Percentiles rank a stretch among this genome's conserved stretches.
phyloP scores from a whole-genome alignment of 2,888 invertebrate species.

The Rosalia funebris region DNA sequence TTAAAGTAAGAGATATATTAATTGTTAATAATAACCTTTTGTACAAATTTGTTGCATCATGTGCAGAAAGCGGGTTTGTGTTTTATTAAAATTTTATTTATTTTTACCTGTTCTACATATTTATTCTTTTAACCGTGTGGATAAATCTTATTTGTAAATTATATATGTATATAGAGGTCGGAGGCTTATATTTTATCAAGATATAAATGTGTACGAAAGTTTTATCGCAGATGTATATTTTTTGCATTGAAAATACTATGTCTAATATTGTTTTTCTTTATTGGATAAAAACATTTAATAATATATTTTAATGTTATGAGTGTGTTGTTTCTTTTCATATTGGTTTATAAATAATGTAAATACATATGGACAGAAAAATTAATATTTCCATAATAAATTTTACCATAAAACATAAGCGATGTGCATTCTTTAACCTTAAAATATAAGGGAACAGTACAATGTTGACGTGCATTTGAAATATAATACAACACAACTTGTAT shows the following conservation, averaged over 20 bases:
- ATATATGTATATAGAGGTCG: slow-evolving; percentile 41
- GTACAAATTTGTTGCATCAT: slow-evolving; percentile 47
- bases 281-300: slow-evolving; percentile 32
- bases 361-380: too few species aligned
- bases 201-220: slow-evolving; percentile 26
- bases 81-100: slow-evolving; percentile 38
- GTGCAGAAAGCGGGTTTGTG: slow-evolving; percentile 43
- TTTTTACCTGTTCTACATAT: slow-evolving; percentile 36
- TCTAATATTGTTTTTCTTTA: slow-evolving; percentile 39
- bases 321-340: slow-evolving; percentile 3
- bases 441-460: too few species aligned
- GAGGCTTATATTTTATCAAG: slow-evolving; percentile 39
- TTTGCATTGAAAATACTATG: slow-evolving; percentile 34
- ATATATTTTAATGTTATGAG: slow-evolving; percentile 47
- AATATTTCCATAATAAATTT: too few species aligned
- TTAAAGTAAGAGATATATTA: slow-evolving; percentile 10
- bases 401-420: too few species aligned
- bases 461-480: too few species aligned
- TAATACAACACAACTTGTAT: too few species aligned
- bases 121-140: slow-evolving; percentile 29
- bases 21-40: slow-evolving; percentile 38
- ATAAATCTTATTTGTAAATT: slow-evolving; percentile 26
- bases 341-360: not conserved
- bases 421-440: too few species aligned
- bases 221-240: slow-evolving; percentile 42